Conservation (phyloP, 2,113 vertebrate species). For the Verasper variegatus region DNA sequence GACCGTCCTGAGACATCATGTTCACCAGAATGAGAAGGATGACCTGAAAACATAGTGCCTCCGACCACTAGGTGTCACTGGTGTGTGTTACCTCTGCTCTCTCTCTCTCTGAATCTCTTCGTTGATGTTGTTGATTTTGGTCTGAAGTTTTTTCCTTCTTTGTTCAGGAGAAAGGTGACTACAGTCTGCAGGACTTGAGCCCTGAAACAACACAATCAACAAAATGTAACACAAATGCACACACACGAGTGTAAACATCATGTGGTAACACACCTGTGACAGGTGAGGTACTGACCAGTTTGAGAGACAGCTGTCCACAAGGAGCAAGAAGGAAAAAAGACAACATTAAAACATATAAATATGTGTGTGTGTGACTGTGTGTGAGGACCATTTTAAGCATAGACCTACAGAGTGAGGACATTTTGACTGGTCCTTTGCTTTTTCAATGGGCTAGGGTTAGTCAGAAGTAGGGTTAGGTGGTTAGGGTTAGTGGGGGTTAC, state of each 20-base stretch:
- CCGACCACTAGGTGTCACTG: too few relatives aligned
- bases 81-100: conserved; percentile 89
- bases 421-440: too few relatives aligned
- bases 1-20: too few relatives aligned
- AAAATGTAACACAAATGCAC: not conserved
- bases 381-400: not conserved
- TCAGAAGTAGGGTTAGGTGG: too few relatives aligned
- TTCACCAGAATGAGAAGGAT: too few relatives aligned
- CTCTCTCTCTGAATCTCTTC: conserved; percentile 93
- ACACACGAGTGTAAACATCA: not conserved
- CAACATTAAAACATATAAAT: conserved; percentile 18
- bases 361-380: not conserved
- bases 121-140: conserved; percentile 90
- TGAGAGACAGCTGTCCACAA: conserved; percentile 93
- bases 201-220: conserved; percentile 62
- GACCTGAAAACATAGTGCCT: too few relatives aligned
- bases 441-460: too few relatives aligned
- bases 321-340: conserved; percentile 28
- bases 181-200: conserved; percentile 91
- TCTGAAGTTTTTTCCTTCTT: conserved; percentile 93
- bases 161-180: conserved; percentile 96
- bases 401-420: too few relatives aligned
- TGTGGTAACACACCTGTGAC: not conserved
- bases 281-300: conserved; percentile 90
- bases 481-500: too few relatives aligned